These are phyloP conservation scores for Rhabditoides inermis DNA, from an alignment of 2,888 invertebrate species.

Conservation along the genomic window DNA sequence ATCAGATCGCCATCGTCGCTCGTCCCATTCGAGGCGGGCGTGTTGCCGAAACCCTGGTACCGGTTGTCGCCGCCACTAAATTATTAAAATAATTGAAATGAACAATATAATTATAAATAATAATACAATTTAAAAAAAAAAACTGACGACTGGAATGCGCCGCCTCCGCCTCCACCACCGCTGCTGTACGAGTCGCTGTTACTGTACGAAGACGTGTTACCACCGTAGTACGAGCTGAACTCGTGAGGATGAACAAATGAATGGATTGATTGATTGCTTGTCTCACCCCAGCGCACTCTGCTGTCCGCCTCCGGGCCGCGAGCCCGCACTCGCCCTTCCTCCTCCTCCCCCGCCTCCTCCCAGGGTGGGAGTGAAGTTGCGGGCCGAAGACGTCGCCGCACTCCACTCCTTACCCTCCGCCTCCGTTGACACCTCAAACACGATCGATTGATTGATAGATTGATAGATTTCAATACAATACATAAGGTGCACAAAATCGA, in stretches of 20 bases:
- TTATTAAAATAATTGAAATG: no score
- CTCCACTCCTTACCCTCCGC: conserved; percentile 49
- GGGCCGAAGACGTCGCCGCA: conserved; percentile 23
- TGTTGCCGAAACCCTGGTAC: conserved; percentile 50
- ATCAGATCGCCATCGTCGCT: conserved; percentile 32
- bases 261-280: no score
- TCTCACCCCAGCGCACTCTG: no score
- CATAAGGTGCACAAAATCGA: no score
- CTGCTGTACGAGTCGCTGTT: conserved; percentile 3
- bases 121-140: neutral
- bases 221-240: conserved; percentile 10
- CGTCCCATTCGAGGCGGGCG: conserved; percentile 16
- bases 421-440: conserved; percentile 41
- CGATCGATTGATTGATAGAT: no score
- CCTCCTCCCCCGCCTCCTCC: no score
- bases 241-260: no score
- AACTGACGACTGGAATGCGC: conserved; percentile 10
- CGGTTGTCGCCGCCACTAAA: conserved; percentile 19
- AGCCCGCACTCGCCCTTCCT: no score
- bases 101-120: neutral
- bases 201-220: no score
- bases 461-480: no score
- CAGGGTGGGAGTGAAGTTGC: conserved; percentile 9
- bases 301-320: no score
- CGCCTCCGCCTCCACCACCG: conserved; percentile 5